phyloP scores from a whole-genome alignment of 2,797 vertebrate genomes.

The Ciconia nigra region DNA sequence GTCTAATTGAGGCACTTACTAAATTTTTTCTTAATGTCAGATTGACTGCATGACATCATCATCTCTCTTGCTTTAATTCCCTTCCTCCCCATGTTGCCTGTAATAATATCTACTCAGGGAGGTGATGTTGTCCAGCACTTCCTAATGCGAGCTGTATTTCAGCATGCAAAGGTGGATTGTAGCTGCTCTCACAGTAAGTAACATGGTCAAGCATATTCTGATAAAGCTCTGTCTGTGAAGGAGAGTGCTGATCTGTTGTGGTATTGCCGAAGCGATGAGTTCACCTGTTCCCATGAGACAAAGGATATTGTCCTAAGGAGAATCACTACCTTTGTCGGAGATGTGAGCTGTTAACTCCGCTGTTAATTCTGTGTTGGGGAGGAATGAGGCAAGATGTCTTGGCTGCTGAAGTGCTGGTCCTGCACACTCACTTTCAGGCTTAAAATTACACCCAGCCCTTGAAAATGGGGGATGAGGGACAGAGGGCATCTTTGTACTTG shows the following conservation, averaged over 20 bases:
- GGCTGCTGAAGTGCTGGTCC: not conserved
- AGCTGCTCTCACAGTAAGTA: not conserved
- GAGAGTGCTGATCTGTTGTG: not conserved
- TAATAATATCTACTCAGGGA: fast-evolving
- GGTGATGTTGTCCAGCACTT: not conserved
- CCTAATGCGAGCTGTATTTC: not conserved
- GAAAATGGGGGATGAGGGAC: not conserved
- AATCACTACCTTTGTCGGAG: not conserved
- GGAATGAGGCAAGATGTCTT: not conserved
- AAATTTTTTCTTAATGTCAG: not conserved
- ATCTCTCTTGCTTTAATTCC: not conserved
- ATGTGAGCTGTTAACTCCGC: not conserved
- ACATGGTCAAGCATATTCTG: fast-evolving
- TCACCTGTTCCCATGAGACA: not conserved
- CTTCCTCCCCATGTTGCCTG: fast-evolving
- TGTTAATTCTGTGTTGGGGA: not conserved
- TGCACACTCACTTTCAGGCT: not conserved
- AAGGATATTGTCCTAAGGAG: not conserved
- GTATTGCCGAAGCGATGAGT: not conserved
- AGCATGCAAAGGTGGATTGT: not conserved
- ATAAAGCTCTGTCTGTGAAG: not conserved
- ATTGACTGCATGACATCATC: not conserved
- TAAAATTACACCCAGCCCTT: not conserved
- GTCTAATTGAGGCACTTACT: not conserved
- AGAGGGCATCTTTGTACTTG: not conserved